Evolutionary conservation across 2,888 invertebrate species (phyloP), one percentile per base, ranked within the genome.

Genomic region (Myathropa florea): DNA sequence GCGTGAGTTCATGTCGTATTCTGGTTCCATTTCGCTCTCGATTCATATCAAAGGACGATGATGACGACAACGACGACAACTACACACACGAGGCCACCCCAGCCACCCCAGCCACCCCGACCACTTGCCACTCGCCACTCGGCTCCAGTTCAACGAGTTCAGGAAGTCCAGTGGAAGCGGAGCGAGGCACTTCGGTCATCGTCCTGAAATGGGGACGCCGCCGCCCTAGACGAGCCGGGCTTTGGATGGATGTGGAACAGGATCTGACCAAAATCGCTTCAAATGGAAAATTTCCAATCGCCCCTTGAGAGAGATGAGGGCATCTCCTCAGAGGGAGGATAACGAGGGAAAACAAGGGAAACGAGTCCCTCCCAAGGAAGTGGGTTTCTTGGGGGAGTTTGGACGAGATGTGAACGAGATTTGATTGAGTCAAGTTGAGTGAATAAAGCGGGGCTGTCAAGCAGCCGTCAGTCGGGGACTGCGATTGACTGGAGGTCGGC

Each of bases 1-100:
- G 79, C 79, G 72, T 85, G 85, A 68, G 59, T 73, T 85, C 79
- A 73, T 73, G 60, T n/a, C 53, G 65, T 73, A 80, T 80, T 80
- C 72, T 46, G 63, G 65, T 65, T 60, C 14, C 72, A 73, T 80
- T 73, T 60, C 53, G 10, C 30, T 46, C 46, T 63, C 28, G 60
- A 67, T 61, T 67, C 72, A 24, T 59, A 63, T 71, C 57, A 39
- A 77, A 70, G 63, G 77, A 68, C 33, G 33, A 18, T 14, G n/a
- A 14, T 53, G 53, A 53, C 14, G 53, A 18, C 18, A 14, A 18
- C 1, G 53, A 3, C 53, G n/a, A 24, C 23, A 23, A 14, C 53
- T 6, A 24, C 24, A 57, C 24, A 57, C 57, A 24, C 23, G 7
- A 4, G 33, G 33, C 4, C 46, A 4, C 4, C 7, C 0, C 18